Conservation (phyloP, 2,888 invertebrate species). For the Dione juno region DNA sequence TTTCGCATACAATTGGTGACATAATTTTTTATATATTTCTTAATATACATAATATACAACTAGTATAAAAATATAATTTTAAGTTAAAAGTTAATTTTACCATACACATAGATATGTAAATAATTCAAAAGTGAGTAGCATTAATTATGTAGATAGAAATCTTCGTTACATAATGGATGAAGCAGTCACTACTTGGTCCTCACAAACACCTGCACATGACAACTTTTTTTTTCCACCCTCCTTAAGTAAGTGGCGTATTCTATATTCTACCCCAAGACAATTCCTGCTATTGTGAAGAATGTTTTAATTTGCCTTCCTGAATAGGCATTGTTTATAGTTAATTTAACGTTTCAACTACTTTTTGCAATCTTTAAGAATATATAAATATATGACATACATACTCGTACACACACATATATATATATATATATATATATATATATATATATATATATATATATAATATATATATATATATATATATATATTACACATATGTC, state of each 20-base stretch:
- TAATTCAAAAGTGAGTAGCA: background rate
- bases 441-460: too few species aligned
- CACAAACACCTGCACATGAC: slow-evolving; percentile 1
- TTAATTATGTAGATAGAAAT: background rate
- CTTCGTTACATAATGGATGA: slow-evolving; percentile 13
- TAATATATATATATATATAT: too few species aligned
- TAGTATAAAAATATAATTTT: background rate
- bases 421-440: background rate
- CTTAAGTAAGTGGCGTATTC: slow-evolving; percentile 5
- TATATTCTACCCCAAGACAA: slow-evolving; percentile 32
- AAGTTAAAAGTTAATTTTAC: background rate
- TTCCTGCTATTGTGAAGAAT: slow-evolving; percentile 29
- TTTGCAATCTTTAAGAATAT: background rate
- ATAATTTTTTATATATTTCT: too few species aligned
- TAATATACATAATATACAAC: background rate
- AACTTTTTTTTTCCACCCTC: slow-evolving; percentile 8
- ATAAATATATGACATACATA: slow-evolving; percentile 13
- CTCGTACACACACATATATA: background rate
- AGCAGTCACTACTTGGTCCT: background rate
- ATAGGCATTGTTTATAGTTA: slow-evolving; percentile 34
- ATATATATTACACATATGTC: background rate
- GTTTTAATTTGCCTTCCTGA: slow-evolving; percentile 39
- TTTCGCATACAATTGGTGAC: too few species aligned
- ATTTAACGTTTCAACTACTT: slow-evolving; percentile 26
- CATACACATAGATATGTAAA: slow-evolving; percentile 1